These are phyloP conservation scores for Lagopus muta DNA, from an alignment of 2,113 vertebrate genomes.

Conservation along the genomic window DNA sequence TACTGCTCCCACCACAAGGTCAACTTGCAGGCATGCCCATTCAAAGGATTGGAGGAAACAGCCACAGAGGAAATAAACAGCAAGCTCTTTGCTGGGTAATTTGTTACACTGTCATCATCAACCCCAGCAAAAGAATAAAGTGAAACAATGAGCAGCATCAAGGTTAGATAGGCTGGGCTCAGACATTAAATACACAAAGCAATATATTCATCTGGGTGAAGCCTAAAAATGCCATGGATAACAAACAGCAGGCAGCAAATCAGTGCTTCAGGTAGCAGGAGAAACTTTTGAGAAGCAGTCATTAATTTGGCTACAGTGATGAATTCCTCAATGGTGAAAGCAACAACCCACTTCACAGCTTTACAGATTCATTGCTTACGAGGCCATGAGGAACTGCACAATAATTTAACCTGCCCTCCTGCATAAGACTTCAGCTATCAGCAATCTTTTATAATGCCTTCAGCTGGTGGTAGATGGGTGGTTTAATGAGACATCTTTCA, in stretches of 20 bases:
- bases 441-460: constrained; percentile 18
- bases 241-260: constrained; percentile 17
- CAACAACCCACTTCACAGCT: constrained; percentile 20
- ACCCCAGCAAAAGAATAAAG: background rate
- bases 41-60: background rate
- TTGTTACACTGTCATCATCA: background rate
- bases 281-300: constrained; percentile 28
- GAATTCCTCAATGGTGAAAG: background rate
- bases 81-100: background rate
- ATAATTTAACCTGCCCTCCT: constrained; percentile 50
- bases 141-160: background rate
- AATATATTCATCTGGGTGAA: background rate
- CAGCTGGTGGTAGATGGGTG: background rate
- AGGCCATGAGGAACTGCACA: background rate
- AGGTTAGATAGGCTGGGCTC: background rate
- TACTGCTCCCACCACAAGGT: background rate
- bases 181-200: background rate
- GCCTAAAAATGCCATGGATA: constrained; percentile 17
- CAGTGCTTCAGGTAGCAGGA: constrained; percentile 21
- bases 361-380: constrained; percentile 42
- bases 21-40: background rate
- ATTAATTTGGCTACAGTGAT: constrained; percentile 22
- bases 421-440: background rate
- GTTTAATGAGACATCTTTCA: constrained; percentile 19
- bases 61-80: background rate